Percentiles rank a stretch among this genome's conserved stretches.
phyloP scores from a whole-genome alignment of 2,888 invertebrate genomes.

The Lycaena phlaeas region DNA sequence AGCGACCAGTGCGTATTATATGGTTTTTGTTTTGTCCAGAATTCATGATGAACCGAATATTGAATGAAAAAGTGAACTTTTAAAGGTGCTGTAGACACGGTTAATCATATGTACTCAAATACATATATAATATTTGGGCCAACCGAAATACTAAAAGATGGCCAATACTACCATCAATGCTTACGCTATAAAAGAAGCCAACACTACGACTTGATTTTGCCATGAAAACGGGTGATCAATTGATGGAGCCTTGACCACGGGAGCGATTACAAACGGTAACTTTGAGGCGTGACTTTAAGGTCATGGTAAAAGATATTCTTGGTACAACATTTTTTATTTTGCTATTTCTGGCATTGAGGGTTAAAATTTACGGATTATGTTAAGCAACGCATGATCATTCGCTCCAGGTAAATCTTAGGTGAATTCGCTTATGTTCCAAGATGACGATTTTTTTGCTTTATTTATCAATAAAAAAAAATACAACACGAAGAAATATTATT shows the following conservation, averaged over 20 bases:
- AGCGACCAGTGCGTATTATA: too few relatives aligned
- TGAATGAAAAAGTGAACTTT: slow-evolving; percentile 10
- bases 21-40: slow-evolving; percentile 15
- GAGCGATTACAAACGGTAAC: slow-evolving; percentile 11
- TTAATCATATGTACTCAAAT: too few relatives aligned
- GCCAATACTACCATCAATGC: slow-evolving; percentile 10
- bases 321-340: too few relatives aligned
- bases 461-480: too few relatives aligned
- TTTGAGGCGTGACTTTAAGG: slow-evolving; percentile 15
- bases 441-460: too few relatives aligned
- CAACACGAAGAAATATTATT: too few relatives aligned
- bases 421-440: too few relatives aligned
- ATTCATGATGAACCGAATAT: slow-evolving; percentile 15
- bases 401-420: too few relatives aligned
- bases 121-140: too few relatives aligned
- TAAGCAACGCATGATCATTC: too few relatives aligned
- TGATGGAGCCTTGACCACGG: slow-evolving; percentile 11
- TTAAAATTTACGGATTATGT: too few relatives aligned
- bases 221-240: slow-evolving; percentile 7
- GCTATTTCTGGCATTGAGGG: too few relatives aligned
- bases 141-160: slow-evolving; percentile 15
- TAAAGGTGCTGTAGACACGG: slow-evolving; percentile 15
- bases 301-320: slow-evolving; percentile 14
- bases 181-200: slow-evolving; percentile 13
- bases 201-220: slow-evolving; percentile 5